These are phyloP conservation scores for Drosophila kohkoa DNA, from an alignment of 1,140 invertebrate genomes.

Conservation along the genomic window DNA sequence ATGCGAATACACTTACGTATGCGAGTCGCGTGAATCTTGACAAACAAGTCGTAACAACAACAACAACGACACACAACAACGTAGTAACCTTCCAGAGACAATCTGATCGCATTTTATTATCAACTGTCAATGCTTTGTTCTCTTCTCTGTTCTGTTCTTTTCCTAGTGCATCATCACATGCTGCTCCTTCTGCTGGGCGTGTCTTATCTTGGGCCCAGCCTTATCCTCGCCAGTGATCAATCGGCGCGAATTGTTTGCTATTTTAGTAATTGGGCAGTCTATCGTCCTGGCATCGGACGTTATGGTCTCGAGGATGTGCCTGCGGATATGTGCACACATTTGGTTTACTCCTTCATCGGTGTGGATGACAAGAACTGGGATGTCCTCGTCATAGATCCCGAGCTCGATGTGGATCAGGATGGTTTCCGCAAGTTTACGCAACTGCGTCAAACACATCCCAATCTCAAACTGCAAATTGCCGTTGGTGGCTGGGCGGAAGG, in stretches of 20 bases:
- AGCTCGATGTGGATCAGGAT: conserved; percentile 91
- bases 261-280: conserved; percentile 97
- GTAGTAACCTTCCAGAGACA: conserved; percentile 25
- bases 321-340: conserved; percentile 92
- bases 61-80: neutral
- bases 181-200: conserved; percentile 50
- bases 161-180: conserved; percentile 48
- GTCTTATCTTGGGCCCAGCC: conserved; percentile 28
- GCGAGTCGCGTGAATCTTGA: conserved; percentile 56
- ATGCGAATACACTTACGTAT: conserved; percentile 49
- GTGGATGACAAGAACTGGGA: conserved; percentile 92
- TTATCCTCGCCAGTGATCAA: conserved; percentile 47
- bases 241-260: conserved; percentile 91
- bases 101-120: conserved; percentile 8
- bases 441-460: conserved; percentile 89
- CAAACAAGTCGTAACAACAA: conserved; percentile 55
- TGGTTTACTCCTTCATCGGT: conserved; percentile 96
- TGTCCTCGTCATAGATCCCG: conserved; percentile 92
- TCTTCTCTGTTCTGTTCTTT: conserved; percentile 1
- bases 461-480: conserved; percentile 91
- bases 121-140: conserved; percentile 7
- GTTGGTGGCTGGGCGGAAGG: conserved; percentile 96
- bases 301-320: conserved; percentile 94
- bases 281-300: conserved; percentile 91
- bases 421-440: conserved; percentile 94